Conservation (phyloP, 2,888 invertebrate species). For the Dynastes tityus region DNA sequence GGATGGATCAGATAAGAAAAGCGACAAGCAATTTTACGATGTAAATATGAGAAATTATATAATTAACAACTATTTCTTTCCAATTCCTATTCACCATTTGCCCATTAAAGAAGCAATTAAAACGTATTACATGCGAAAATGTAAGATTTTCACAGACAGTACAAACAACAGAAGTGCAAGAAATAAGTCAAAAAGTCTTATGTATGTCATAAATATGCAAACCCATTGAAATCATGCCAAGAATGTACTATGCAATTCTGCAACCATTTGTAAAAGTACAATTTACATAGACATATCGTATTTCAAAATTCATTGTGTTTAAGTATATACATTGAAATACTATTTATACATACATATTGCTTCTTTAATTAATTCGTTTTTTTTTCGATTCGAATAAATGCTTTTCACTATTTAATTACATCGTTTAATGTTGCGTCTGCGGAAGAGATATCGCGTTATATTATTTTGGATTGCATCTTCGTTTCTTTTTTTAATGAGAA, state of each 20-base stretch:
- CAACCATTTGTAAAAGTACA: not conserved
- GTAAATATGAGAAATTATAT: too few species aligned
- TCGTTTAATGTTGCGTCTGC: not conserved
- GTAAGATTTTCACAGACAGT: too few species aligned
- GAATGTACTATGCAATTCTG: not conserved
- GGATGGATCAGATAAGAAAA: not conserved
- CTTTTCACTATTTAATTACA: not conserved
- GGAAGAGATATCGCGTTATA: not conserved
- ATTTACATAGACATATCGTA: not conserved
- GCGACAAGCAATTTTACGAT: too few species aligned
- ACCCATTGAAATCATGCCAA: not conserved
- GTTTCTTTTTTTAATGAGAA: not conserved
- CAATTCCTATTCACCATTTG: too few species aligned
- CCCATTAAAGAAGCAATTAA: too few species aligned
- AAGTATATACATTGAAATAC: too few species aligned
- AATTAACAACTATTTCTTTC: too few species aligned
- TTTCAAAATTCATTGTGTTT: too few species aligned
- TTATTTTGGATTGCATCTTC: not conserved
- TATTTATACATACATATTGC: too few species aligned
- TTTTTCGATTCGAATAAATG: not conserved
- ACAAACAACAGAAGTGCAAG: too few species aligned
- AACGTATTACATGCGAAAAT: too few species aligned
- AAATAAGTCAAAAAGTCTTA: not conserved
- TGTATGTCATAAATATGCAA: constrained; percentile 4
- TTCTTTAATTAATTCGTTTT: too few species aligned